These are phyloP conservation scores for Montipora cactus DNA, from an alignment of 64 coral and sea anemone genomes.

Conservation along the genomic window DNA sequence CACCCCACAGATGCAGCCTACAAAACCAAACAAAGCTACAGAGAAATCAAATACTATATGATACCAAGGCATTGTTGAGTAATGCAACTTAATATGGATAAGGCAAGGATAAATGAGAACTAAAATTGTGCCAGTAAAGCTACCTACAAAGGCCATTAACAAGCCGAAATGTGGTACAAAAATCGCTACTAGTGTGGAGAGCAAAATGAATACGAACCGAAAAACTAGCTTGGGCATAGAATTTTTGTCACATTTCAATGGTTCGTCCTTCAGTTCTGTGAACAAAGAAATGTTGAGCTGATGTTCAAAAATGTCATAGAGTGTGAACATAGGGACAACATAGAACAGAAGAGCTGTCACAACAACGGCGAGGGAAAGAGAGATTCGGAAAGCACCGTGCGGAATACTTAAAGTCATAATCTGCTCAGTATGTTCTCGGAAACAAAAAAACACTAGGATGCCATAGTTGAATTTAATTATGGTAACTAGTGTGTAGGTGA, in stretches of 20 bases:
- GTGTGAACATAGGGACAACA: conserved; percentile 88
- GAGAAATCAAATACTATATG: conserved; percentile 74
- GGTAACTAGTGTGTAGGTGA: conserved; percentile 90
- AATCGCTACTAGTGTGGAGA: conserved; percentile 86
- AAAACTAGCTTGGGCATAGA: conserved; percentile 79
- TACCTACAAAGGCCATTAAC: conserved; percentile 92
- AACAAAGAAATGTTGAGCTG: conserved; percentile 89
- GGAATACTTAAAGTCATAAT: conserved; percentile 92
- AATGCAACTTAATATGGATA: conserved; percentile 88
- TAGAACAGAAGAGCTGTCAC: conserved; percentile 85
- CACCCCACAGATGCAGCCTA: conserved; percentile 83
- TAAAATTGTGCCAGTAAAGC: conserved; percentile 87
- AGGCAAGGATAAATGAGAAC: conserved; percentile 87
- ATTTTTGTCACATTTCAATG: conserved; percentile 60
- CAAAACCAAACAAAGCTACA: conserved; percentile 70
- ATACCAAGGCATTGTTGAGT: conserved; percentile 83
- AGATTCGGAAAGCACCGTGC: conserved; percentile 69
- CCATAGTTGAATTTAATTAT: conserved; percentile 95
- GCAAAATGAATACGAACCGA: conserved; percentile 80
- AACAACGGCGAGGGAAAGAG: conserved; percentile 76
- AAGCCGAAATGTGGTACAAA: conserved; percentile 94
- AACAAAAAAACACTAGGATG: conserved; percentile 88
- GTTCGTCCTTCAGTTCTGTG: conserved; percentile 66
- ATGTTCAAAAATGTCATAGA: conserved; percentile 94
- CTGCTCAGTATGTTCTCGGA: conserved; percentile 89